Conservation (phyloP, 2,113 vertebrate genomes). For the Felis catus region DNA sequence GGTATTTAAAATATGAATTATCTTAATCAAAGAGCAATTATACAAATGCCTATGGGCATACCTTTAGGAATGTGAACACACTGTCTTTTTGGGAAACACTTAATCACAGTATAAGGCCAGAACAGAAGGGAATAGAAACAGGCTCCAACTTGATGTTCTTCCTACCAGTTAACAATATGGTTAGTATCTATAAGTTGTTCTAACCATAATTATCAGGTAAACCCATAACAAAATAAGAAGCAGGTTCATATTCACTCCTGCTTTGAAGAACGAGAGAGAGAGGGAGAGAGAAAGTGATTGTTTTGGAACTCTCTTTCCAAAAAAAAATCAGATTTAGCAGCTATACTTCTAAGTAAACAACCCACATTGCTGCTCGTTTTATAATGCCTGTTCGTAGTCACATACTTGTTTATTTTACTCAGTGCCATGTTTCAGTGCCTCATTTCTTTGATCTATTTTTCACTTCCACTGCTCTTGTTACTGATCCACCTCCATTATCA, state of each 20-base stretch:
- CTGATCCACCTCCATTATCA: neutral
- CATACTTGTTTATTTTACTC: neutral
- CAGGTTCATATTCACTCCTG: neutral
- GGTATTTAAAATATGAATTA: slow-evolving; percentile 63
- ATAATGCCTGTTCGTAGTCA: neutral
- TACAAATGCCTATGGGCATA: neutral
- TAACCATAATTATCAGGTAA: slow-evolving; percentile 39
- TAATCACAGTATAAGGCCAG: slow-evolving; percentile 6
- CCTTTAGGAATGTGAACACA: neutral
- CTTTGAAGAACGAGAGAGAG: neutral
- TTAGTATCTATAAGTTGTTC: slow-evolving; percentile 3
- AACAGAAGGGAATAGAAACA: slow-evolving; percentile 22
- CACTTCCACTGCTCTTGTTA: neutral
- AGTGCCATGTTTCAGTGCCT: neutral
- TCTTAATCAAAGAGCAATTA: slow-evolving; percentile 36
- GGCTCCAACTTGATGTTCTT: slow-evolving; percentile 22
- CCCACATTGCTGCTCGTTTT: neutral
- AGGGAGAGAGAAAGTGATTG: neutral
- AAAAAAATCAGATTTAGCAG: neutral
- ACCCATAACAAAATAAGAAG: slow-evolving; percentile 1
- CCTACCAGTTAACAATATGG: neutral
- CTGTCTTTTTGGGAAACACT: slow-evolving; percentile 58
- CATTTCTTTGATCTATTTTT: neutral
- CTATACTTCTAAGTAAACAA: neutral
- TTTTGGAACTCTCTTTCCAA: neutral